Evolutionary conservation across 2,113 vertebrate species (phyloP).

Genomic region (Albula goreensis): DNA sequence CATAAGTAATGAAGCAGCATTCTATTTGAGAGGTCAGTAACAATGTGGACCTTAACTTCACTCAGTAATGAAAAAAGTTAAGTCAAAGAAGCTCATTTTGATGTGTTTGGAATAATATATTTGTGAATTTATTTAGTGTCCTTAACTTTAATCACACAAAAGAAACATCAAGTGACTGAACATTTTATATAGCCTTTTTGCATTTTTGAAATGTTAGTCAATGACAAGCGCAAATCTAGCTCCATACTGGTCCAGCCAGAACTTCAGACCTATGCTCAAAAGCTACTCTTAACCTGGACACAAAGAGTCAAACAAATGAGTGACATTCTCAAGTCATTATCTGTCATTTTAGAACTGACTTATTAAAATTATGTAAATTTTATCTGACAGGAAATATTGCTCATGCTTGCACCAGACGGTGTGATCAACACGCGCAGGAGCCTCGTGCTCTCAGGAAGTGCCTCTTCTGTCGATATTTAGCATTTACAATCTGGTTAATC

Average conservation of each 20-base stretch:
- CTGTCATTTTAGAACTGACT: background rate
- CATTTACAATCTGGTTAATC: background rate
- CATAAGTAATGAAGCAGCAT: background rate
- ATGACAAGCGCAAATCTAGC: background rate
- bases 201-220: background rate
- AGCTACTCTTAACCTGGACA: background rate
- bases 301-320: background rate
- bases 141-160: background rate
- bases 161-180: background rate
- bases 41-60: background rate
- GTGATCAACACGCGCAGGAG: background rate
- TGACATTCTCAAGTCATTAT: background rate
- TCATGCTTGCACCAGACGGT: constrained; percentile 3
- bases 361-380: background rate
- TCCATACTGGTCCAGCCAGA: background rate
- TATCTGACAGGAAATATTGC: background rate
- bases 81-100: background rate
- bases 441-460: constrained; percentile 17
- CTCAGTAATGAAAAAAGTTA: background rate
- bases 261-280: background rate
- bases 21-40: background rate
- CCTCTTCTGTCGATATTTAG: constrained; percentile 2
- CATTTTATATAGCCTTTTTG: background rate
- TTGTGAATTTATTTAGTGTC: background rate
- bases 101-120: background rate